These are phyloP conservation scores for Motacilla tschutschensis DNA, from an alignment of 2,113 vertebrate genomes.

Conservation along the genomic window DNA sequence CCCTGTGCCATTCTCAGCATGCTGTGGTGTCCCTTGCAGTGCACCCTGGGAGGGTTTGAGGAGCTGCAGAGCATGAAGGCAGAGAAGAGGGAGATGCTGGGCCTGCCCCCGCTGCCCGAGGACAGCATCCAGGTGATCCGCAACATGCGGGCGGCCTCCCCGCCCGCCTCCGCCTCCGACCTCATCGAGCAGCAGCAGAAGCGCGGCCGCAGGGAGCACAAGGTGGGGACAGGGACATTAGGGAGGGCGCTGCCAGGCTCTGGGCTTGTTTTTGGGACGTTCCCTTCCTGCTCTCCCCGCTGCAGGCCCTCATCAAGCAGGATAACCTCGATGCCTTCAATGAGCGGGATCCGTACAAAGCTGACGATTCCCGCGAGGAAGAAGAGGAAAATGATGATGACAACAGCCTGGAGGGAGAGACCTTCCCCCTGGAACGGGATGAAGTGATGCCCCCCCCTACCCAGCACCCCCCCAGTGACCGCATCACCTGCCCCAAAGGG, in stretches of 20 bases:
- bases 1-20: fast-evolving
- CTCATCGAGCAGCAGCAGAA: slow-evolving; percentile 98
- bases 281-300: neutral
- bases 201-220: slow-evolving; percentile 91
- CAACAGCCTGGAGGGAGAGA: slow-evolving; percentile 88
- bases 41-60: slow-evolving; percentile 94
- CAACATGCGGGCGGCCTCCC: slow-evolving; percentile 94
- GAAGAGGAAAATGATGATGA: slow-evolving; percentile 96
- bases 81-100: slow-evolving; percentile 79
- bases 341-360: slow-evolving; percentile 93
- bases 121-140: slow-evolving; percentile 95
- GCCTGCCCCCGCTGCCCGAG: slow-evolving; percentile 89
- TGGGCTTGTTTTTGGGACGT: neutral
- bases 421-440: slow-evolving; percentile 90
- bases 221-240: slow-evolving; percentile 46
- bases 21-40: slow-evolving; percentile 63
- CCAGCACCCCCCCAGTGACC: slow-evolving; percentile 87
- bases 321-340: slow-evolving; percentile 98
- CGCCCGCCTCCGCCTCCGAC: slow-evolving; percentile 93
- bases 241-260: neutral
- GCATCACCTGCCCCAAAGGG: slow-evolving; percentile 92
- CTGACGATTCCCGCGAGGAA: slow-evolving; percentile 90
- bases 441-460: slow-evolving; percentile 92
- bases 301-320: slow-evolving; percentile 92
- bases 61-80: slow-evolving; percentile 92